Percentiles rank a stretch among this genome's conserved stretches.
Evolutionary conservation across 2,113 vertebrate genomes (phyloP).

Genomic region (Bubo bubo): DNA sequence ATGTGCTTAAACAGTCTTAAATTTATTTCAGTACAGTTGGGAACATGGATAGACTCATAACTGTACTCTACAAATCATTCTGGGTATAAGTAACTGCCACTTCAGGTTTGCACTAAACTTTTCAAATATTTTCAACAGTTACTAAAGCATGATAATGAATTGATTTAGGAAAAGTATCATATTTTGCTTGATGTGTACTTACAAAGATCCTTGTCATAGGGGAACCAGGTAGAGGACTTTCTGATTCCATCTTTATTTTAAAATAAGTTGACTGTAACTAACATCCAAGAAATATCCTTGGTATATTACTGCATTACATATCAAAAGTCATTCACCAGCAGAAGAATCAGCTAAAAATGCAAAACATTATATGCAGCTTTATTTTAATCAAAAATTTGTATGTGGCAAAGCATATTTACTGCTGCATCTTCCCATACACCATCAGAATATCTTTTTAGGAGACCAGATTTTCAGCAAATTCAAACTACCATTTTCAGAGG

Average conservation of each 20-base stretch:
- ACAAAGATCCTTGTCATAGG: not conserved
- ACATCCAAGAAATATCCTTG: not conserved
- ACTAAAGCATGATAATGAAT: not conserved
- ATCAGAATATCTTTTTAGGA: not conserved
- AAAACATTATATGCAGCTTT: not conserved
- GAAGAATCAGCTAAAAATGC: not conserved
- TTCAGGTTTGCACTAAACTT: not conserved
- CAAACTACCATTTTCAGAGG: not conserved
- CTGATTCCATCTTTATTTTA: not conserved
- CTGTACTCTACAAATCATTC: not conserved
- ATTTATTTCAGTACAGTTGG: not conserved
- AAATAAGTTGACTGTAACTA: not conserved
- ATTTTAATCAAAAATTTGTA: not conserved
- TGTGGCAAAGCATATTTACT: not conserved
- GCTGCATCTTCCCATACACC: not conserved
- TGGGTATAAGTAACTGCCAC: not conserved
- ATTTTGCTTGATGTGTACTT: not conserved
- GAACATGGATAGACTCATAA: not conserved
- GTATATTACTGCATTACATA: not conserved
- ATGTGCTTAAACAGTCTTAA: not conserved
- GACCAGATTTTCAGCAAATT: not conserved
- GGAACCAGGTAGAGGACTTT: not conserved
- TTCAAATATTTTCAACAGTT: not conserved
- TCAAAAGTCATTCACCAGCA: not conserved
- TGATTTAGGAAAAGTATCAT: not conserved